These are phyloP conservation scores for Parnassius orleans DNA, from an alignment of 2,888 invertebrate genomes.

Conservation along the genomic window DNA sequence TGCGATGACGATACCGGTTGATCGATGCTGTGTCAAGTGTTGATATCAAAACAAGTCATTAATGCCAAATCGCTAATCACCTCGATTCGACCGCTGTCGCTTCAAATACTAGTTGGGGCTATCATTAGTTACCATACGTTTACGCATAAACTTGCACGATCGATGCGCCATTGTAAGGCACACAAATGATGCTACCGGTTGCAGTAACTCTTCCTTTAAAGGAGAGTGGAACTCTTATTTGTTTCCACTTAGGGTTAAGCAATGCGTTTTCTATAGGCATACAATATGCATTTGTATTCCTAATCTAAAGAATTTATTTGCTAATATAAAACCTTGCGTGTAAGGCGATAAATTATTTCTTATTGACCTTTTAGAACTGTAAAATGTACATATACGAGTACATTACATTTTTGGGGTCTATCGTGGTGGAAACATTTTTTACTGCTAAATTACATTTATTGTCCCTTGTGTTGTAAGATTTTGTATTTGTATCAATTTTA, in stretches of 20 bases:
- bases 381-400: too few species aligned
- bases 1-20: slow-evolving; percentile 46
- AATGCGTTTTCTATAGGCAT: slow-evolving; percentile 27
- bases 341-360: not conserved
- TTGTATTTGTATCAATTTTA: too few species aligned
- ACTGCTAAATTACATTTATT: too few species aligned
- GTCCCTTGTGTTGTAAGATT: too few species aligned
- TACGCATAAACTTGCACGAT: slow-evolving; percentile 63
- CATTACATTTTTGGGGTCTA: not conserved
- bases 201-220: slow-evolving; percentile 63
- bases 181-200: slow-evolving; percentile 70
- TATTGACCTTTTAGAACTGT: too few species aligned
- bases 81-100: slow-evolving; percentile 43
- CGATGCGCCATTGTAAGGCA: slow-evolving; percentile 71
- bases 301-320: slow-evolving; percentile 2
- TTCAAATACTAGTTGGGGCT: slow-evolving; percentile 59
- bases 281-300: slow-evolving; percentile 19
- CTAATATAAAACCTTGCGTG: not conserved
- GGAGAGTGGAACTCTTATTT: slow-evolving; percentile 62
- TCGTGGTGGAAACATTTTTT: too few species aligned
- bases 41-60: slow-evolving; percentile 51
- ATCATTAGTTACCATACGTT: slow-evolving; percentile 63
- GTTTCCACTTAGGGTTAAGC: slow-evolving; percentile 52
- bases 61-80: slow-evolving; percentile 47
- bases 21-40: slow-evolving; percentile 58